These are phyloP conservation scores for Shinisaurus crocodilurus DNA, from an alignment of 2,113 vertebrate genomes.

Conservation along the genomic window DNA sequence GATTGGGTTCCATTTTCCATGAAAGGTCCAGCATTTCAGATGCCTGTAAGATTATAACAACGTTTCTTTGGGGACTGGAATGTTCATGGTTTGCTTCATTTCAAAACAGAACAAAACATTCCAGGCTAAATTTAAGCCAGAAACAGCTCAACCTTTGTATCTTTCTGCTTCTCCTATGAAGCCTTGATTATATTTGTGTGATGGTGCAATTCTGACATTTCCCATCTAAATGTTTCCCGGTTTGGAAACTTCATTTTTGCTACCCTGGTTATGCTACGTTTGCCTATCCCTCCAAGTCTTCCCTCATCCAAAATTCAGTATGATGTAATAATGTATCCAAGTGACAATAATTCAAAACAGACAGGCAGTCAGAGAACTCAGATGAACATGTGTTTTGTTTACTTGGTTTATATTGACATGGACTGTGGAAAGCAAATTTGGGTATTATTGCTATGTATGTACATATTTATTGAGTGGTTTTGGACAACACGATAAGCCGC, in stretches of 20 bases:
- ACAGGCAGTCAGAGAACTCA: not conserved
- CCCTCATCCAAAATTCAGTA: constrained; percentile 8
- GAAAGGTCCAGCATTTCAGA: constrained; percentile 40
- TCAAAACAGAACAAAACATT: constrained; percentile 42
- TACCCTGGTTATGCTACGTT: not conserved
- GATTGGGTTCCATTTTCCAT: constrained; percentile 55
- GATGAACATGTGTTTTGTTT: not conserved
- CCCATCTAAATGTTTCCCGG: constrained; percentile 4
- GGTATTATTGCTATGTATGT: not conserved
- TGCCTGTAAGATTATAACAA: constrained; percentile 57
- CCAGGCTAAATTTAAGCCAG: constrained; percentile 45
- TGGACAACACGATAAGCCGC: no score
- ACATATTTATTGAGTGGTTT: no score
- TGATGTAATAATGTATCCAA: not conserved
- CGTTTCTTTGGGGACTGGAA: constrained; percentile 39
- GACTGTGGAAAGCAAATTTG: not conserved
- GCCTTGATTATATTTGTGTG: not conserved
- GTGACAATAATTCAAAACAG: not conserved
- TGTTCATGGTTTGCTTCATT: constrained; percentile 50
- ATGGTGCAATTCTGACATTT: constrained; percentile 12
- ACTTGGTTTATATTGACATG: not conserved
- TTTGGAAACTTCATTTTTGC: not conserved
- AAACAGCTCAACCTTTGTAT: constrained; percentile 39
- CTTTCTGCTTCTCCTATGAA: constrained; percentile 16
- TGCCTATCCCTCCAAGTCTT: not conserved